Evolutionary conservation across 1,140 invertebrate species (phyloP), one percentile per base, ranked within the genome.

Genomic region (Mercenaria mercenaria): DNA sequence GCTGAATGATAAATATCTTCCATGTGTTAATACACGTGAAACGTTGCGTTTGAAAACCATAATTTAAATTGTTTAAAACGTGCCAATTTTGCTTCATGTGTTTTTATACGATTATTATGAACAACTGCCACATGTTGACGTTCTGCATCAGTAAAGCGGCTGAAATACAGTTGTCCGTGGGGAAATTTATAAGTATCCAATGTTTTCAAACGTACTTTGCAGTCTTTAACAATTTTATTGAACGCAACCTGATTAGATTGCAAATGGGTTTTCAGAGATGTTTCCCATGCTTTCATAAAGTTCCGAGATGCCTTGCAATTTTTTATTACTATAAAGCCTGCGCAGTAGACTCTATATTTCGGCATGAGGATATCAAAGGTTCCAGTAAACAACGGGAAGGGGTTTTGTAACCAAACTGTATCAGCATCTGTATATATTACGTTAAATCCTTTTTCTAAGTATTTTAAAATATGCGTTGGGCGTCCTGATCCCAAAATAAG

Each of bases 71-170:
- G 43, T 47, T 47, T 47, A 47, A 47, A 47, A 8, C 43, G 43
- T 47, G 6, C 43, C 6, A 47, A 15, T 15, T 47, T 47, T 47
- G 6, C 6, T 8, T 79, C 50, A 80, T 80, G 56, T 59, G 50
- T 50, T 26, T 11, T 50, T 34, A 80, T 80, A 15, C 50, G 47
- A 59, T 80, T 80, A 32, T 80, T 80, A 59, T 80, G 77, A 0
- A 80, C 77, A 56, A 80, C 50, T 0, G 39, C 52, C 56, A 37
- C 52, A 41, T 37, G 23, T 20, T 20, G 0, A 20, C 50, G 6
- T 80, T 80, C 8, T 50, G 8, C 20, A 8, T 80, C 29, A 50
- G 43, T 32, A 34, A 59, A 80, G n/a, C 13, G 18, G 18, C 11
- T 3, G n/a, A 80, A 80, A 59, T 80, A 80, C 50, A 32, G 34